Evolutionary conservation across 2,888 invertebrate species (phyloP), one percentile per base, ranked within the genome.

Genomic region (Netelia fuscicornis): DNA sequence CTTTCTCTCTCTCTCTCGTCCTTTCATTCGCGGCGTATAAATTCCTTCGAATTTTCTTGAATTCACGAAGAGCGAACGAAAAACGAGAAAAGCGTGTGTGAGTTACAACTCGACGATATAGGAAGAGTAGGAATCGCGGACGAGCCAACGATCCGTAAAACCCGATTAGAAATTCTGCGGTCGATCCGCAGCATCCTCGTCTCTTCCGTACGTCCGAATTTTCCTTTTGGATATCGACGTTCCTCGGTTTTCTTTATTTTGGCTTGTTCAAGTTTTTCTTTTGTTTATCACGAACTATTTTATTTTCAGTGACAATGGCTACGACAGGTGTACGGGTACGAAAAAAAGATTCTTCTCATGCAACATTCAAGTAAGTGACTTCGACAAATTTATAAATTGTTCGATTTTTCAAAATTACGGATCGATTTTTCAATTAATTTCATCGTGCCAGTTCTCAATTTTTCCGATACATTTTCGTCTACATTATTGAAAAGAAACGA

Each of bases 291-390:
- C 8, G 30, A 23, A 48, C 65, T 0, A 44, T 70, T 56, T 88
- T 84, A 89, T 88, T 94, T 92, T 25, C 94, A 97, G 97, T 85
- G 93, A 95, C 65, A 95, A 96, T 87, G 97, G 96, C 5, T 94
- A 93, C 74, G 94, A 95, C 30, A 93, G 94, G 60, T 99, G 98
- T 91, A 94, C 94, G 5, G 98, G 98, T 13, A 97, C 98, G 2
- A 95, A 96, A 89, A 97, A 96, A 75, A 96, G 97, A 92, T 98
- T 97, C 95, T 97, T 97, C 94, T 98, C 98, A 23, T 99, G 99
- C 93, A 97, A 98, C 92, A 97, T 98, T 62, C 98, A 98, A 94
- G 96, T 96, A 92, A 93, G 94, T 91, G 54, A 11, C 1, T 68
- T 48, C 37, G 20, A 11, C 13, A 68, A 62, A 52, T 3, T 30